Conservation (phyloP, 2,113 vertebrate genomes). For the Boulengeromyrus knoepffleri region DNA sequence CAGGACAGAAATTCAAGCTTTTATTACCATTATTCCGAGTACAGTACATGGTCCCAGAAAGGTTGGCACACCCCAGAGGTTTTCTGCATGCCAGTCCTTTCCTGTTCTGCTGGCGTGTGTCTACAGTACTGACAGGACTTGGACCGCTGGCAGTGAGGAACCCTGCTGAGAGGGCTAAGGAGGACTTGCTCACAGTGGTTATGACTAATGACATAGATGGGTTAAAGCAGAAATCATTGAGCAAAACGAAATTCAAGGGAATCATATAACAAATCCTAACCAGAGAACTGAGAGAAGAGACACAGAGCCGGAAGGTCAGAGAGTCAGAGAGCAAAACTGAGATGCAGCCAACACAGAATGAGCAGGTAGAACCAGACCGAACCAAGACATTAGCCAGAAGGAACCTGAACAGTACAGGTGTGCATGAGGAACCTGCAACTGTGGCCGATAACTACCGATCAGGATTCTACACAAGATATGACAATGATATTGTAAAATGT, state of each 20-base stretch:
- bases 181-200: background rate
- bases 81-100: background rate
- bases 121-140: background rate
- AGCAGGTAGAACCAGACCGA: background rate
- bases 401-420: background rate
- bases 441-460: background rate
- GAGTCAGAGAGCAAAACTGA: background rate
- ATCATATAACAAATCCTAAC: background rate
- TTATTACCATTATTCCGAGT: background rate
- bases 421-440: background rate
- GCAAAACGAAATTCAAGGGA: background rate
- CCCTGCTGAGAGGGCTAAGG: background rate
- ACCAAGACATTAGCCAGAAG: background rate
- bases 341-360: background rate
- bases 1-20: background rate
- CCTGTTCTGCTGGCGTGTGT: background rate
- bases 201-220: background rate
- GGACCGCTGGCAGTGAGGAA: too few species aligned
- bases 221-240: background rate
- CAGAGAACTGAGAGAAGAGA: too few species aligned
- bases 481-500: background rate
- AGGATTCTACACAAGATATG: background rate
- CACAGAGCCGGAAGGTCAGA: background rate
- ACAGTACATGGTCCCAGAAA: background rate
- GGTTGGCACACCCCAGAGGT: background rate